phyloP scores from a whole-genome alignment of 1,140 invertebrate species.

The Atopsyche davidsoni region DNA sequence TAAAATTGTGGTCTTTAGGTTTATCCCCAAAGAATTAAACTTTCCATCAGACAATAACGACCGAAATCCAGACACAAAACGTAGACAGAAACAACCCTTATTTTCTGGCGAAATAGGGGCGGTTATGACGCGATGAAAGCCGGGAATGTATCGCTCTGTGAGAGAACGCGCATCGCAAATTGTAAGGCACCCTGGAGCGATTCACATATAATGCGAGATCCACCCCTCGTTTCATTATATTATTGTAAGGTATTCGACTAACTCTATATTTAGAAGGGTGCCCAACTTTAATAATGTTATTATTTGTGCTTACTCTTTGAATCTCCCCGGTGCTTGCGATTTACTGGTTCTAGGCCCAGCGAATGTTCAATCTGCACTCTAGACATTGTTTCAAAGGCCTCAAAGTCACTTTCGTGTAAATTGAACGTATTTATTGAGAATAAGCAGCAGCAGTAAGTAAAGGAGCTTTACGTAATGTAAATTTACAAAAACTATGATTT shows the following conservation, averaged over 20 bases:
- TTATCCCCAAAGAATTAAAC: constrained; percentile 27
- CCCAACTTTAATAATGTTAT: constrained; percentile 31
- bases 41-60: background rate
- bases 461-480: too few relatives aligned
- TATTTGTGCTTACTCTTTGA: constrained; percentile 32
- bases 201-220: constrained; percentile 14
- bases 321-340: constrained; percentile 16
- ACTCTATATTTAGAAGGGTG: constrained; percentile 24
- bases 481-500: too few relatives aligned
- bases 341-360: background rate
- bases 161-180: constrained; percentile 20
- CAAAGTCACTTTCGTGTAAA: too few relatives aligned
- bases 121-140: background rate
- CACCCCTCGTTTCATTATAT: constrained; percentile 21
- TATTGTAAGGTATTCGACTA: constrained; percentile 29
- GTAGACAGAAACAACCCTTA: too few relatives aligned
- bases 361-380: too few relatives aligned
- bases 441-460: too few relatives aligned
- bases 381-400: too few relatives aligned
- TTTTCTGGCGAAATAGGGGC: constrained; percentile 10
- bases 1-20: constrained; percentile 29
- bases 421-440: too few relatives aligned
- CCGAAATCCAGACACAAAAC: background rate
- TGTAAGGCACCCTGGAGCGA: constrained; percentile 26
- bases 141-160: constrained; percentile 2